Base-by-base conservation (phyloP, 2,888 invertebrate genomes). In the Heliconius charithonia region DNA sequence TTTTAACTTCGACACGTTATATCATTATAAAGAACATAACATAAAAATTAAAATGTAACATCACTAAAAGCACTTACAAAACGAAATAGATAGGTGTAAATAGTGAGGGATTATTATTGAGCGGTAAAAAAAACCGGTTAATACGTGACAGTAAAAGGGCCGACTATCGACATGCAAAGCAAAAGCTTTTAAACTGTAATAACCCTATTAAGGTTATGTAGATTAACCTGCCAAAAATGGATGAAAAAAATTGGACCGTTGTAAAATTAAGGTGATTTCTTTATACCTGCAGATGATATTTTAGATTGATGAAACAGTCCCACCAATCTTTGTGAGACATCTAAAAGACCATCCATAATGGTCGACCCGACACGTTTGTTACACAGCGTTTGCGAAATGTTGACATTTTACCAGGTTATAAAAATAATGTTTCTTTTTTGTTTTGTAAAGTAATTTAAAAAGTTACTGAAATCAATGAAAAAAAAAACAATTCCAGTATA, bases 271-370 rank as follows among this genome's bases (percentile, higher is more conserved):
- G 62, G 71, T 37, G 74, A 77, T 79, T 79, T 79, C 80, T 71
- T 81, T 82, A 87, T 81, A 83, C 22, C 19, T 22, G 51, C 79
- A 84, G 83, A 85, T 84, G 81, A 83, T 84, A 85, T 86, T 88
- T 85, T 83, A 86, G 84, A 86, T 86, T 85, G 85, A 87, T 88
- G 87, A 86, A 87, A 86, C 85, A 88, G 85, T 85, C 76, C 82
- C 82, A 79, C 83, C 86, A 85, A 87, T 88, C 87, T 86, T 82
- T 83, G 85, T 85, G 84, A 86, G 87, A 85, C 86, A 86, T 86
- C 86, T 84, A 82, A 84, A 85, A 84, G 84, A 84, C 81, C 85
- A 85, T 85, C 85, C 83, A 85, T 86, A 86, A 87, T 86, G 84
- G 83, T 83, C 82, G 85, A 84, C 84, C 83, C 83, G 82, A 84